Conservation (phyloP, 2,797 vertebrate species). For the Okamejei kenojei region DNA sequence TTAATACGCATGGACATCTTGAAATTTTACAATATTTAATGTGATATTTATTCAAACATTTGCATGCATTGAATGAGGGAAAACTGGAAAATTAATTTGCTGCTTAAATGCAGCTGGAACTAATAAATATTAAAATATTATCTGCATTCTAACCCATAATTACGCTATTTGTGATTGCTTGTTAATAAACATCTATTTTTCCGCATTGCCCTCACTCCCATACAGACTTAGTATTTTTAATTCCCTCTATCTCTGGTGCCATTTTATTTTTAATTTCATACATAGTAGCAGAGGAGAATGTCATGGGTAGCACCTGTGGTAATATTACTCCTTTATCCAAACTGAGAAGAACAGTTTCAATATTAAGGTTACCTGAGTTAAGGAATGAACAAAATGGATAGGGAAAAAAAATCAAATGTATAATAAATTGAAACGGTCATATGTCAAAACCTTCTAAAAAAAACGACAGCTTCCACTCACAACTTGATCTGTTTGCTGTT, state of each 20-base stretch:
- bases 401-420: background rate
- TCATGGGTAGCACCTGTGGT: background rate
- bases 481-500: background rate
- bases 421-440: background rate
- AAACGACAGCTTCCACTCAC: background rate
- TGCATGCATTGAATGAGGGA: background rate
- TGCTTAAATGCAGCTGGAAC: background rate
- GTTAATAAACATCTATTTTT: background rate
- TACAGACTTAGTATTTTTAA: too few relatives aligned
- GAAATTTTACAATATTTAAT: background rate
- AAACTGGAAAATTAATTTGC: background rate
- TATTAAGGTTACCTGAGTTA: background rate
- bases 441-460: background rate
- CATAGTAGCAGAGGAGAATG: background rate
- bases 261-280: background rate
- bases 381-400: background rate
- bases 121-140: background rate
- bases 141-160: background rate
- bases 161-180: background rate
- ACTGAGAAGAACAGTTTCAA: background rate
- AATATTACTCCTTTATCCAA: background rate
- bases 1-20: background rate
- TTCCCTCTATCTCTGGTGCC: too few relatives aligned
- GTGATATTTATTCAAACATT: background rate
- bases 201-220: too few relatives aligned